Evolutionary conservation across 2,888 invertebrate species (phyloP), one percentile per base, ranked within the genome.

Genomic region (Chalcosyrphus nemorum): DNA sequence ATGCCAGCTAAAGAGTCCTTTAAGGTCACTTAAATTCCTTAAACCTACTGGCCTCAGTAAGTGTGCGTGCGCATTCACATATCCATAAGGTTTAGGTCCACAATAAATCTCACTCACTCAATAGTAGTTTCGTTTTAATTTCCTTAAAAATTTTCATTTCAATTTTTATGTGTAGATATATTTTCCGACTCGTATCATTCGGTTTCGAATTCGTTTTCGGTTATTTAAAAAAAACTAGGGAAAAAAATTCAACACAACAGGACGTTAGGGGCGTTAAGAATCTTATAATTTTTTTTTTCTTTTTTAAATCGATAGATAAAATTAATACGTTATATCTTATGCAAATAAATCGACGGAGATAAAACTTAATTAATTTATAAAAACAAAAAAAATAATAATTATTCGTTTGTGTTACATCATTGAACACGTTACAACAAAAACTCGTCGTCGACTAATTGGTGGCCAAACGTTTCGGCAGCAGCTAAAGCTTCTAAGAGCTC

Each of bases 61-160:
- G 17, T 6, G 21, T 41, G 54, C 50, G 43, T 32, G 54, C 50
- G 43, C 43, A 61, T 63, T 32, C 11, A 45, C 43, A 72, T 35
- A 54, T 75, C 50, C 50, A 50, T 35, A 41, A 52, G 70, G 32
- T 38, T 24, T 41, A 43, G 43, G 50, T 66, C 15, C 57, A 50
- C 50, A 57, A 52, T 41, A 50, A 54, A 72, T 66, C 15, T 50
- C 59, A 84, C 86, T 86, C 82, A 87, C 87, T 87, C 61, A 86
- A 70, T 50, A 82, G 66, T 24, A 87, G 52, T 66, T 85, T 87
- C 71, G 86, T 65, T 87, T 87, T 86, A 27, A 87, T 61, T 71
- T 76, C 35, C 45, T 50, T 81, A 35, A 85, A 54, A 17, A 85
- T 54, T 76, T 65, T 71, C 81, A 84, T 82, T n/a, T n/a, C n/a